Percentiles rank a stretch among this genome's conserved stretches.
Conservation (phyloP, 2,888 invertebrate genomes). For the Tachina lurida region DNA sequence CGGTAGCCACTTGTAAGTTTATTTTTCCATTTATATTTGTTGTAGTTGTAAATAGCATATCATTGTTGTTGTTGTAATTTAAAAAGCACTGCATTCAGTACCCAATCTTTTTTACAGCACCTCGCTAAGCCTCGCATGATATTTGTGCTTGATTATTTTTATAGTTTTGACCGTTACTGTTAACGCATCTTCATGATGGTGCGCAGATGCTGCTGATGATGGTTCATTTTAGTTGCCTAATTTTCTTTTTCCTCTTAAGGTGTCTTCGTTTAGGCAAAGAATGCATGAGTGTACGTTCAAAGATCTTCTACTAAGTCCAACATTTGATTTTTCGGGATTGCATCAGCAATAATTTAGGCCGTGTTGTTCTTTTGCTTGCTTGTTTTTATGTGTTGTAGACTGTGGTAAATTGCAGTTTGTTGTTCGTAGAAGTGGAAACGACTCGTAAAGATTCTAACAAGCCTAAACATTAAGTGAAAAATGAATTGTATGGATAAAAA, state of each 20-base stretch:
- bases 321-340: conserved; percentile 51
- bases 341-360: conserved; percentile 48
- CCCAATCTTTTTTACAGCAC: conserved; percentile 42
- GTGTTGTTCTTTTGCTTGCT: background rate
- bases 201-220: conserved; percentile 39
- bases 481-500: conserved; percentile 45
- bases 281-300: background rate
- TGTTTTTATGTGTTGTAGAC: conserved; percentile 41
- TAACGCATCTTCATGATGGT: conserved; percentile 66
- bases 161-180: conserved; percentile 70
- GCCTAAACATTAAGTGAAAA: conserved; percentile 56
- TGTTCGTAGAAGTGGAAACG: conserved; percentile 62
- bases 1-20: conserved; percentile 72
- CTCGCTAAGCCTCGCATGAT: conserved; percentile 27
- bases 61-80: conserved; percentile 29
- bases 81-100: conserved; percentile 53
- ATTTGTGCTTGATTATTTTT: conserved; percentile 59
- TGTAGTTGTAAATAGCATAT: conserved; percentile 25
- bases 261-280: conserved; percentile 2
- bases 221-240: conserved; percentile 21
- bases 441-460: conserved; percentile 65
- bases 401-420: conserved; percentile 66
- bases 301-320: conserved; percentile 16
- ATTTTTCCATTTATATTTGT: conserved; percentile 18
- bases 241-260: conserved; percentile 14